Evolutionary conservation across 2,113 vertebrate genomes (phyloP).

Genomic region (Petromus typicus): DNA sequence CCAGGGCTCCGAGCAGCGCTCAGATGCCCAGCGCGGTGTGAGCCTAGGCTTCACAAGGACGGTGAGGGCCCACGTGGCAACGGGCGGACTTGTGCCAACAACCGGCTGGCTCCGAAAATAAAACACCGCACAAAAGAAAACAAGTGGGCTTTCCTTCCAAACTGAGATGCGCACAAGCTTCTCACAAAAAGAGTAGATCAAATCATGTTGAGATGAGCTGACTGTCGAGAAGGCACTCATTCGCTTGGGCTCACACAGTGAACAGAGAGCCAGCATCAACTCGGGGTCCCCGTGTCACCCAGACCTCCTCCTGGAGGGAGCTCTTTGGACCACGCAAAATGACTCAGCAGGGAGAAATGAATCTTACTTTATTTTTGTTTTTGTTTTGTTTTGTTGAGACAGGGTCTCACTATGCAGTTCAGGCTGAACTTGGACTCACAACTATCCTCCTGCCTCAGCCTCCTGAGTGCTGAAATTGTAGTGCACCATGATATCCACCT

Average conservation of each 20-base stretch:
- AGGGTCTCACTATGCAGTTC: not conserved
- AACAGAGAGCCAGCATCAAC: conserved; percentile 53
- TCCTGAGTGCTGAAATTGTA: not conserved
- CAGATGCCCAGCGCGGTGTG: conserved; percentile 57
- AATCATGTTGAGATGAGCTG: conserved; percentile 35
- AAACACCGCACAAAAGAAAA: conserved; percentile 58
- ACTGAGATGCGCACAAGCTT: conserved; percentile 60
- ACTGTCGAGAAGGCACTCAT: not conserved
- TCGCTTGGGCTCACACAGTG: conserved; percentile 52
- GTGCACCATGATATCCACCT: not conserved
- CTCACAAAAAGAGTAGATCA: conserved; percentile 69
- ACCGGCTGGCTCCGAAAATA: conserved; percentile 64
- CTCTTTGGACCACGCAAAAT: not conserved
- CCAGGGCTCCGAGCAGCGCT: conserved; percentile 12
- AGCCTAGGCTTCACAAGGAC: conserved; percentile 59
- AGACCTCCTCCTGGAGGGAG: not conserved
- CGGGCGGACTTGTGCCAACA: conserved; percentile 64
- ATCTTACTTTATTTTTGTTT: not conserved
- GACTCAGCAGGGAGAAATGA: not conserved
- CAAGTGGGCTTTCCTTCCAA: conserved; percentile 22
- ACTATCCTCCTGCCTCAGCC: not conserved
- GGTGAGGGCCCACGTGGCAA: conserved; percentile 74
- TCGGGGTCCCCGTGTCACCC: not conserved
- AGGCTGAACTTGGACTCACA: not conserved
- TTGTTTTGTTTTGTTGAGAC: not conserved